Percentiles rank a stretch among this genome's conserved stretches.
Evolutionary conservation across 2,888 invertebrate genomes (phyloP).

Genomic region (Pocota personata): DNA sequence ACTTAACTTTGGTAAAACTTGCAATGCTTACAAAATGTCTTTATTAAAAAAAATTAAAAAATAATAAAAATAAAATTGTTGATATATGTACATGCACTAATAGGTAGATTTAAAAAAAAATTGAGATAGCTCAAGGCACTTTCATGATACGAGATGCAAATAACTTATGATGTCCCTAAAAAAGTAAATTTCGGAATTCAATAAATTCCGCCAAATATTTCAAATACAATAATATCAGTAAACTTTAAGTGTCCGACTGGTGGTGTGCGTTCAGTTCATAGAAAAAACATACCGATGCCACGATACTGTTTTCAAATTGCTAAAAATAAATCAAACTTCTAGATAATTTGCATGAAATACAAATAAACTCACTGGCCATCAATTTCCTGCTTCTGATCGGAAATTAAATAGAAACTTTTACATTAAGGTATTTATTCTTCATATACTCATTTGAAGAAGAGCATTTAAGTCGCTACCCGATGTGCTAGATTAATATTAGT

Average conservation of each 20-base stretch:
- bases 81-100: too few relatives aligned
- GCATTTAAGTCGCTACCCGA: not conserved
- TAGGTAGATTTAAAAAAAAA: too few relatives aligned
- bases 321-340: slow-evolving; percentile 47
- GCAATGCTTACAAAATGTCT: too few relatives aligned
- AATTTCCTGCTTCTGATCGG: slow-evolving; percentile 28
- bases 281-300: not conserved
- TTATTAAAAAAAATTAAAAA: too few relatives aligned
- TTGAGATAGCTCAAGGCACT: too few relatives aligned
- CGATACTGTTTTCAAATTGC: not conserved
- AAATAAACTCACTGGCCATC: slow-evolving; percentile 30
- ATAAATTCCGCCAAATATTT: too few relatives aligned
- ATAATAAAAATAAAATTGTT: too few relatives aligned
- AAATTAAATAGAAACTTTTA: slow-evolving; percentile 1
- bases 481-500: not conserved
- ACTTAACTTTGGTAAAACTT: too few relatives aligned
- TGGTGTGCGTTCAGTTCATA: not conserved
- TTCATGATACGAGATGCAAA: too few relatives aligned
- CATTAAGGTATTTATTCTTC: not conserved
- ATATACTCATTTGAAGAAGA: not conserved
- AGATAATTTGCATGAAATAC: slow-evolving; percentile 26
- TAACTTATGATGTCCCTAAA: too few relatives aligned
- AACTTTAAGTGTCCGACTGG: not conserved
- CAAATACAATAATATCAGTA: not conserved
- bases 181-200: too few relatives aligned